Evolutionary conservation across 2,888 invertebrate genomes (phyloP).

Genomic region (Drosophila flavopinicola): DNA sequence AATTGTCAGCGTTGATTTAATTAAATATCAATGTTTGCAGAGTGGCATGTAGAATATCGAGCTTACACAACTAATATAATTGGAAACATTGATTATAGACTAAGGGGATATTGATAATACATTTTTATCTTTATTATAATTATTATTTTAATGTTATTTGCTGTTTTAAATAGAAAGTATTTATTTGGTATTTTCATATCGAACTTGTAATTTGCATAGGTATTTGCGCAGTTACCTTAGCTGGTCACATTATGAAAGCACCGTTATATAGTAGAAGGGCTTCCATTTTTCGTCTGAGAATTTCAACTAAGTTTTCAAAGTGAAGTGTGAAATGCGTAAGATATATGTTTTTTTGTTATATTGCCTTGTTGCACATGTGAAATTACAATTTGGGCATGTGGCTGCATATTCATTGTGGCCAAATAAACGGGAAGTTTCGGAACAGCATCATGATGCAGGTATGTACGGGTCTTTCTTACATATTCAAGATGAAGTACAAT

Average conservation of each 20-base stretch:
- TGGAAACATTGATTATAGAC: too few relatives aligned
- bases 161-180: background rate
- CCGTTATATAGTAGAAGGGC: constrained; percentile 31
- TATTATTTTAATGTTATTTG: too few relatives aligned
- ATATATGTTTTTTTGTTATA: constrained; percentile 20
- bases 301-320: background rate
- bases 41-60: background rate
- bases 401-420: constrained; percentile 52
- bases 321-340: constrained; percentile 17
- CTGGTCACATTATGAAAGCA: constrained; percentile 44
- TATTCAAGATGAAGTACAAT: too few relatives aligned
- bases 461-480: background rate
- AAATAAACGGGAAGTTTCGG: constrained; percentile 36
- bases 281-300: background rate
- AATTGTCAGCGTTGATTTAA: background rate
- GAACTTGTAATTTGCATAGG: too few relatives aligned
- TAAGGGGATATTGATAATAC: too few relatives aligned
- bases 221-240: background rate
- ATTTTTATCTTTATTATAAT: too few relatives aligned
- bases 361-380: constrained; percentile 31
- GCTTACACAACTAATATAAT: too few relatives aligned
- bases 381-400: constrained; percentile 4
- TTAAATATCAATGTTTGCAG: background rate
- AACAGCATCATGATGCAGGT: constrained; percentile 29
- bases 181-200: background rate